These are phyloP conservation scores for Lepus americanus DNA, from an alignment of 2,113 vertebrate genomes.

Conservation along the genomic window DNA sequence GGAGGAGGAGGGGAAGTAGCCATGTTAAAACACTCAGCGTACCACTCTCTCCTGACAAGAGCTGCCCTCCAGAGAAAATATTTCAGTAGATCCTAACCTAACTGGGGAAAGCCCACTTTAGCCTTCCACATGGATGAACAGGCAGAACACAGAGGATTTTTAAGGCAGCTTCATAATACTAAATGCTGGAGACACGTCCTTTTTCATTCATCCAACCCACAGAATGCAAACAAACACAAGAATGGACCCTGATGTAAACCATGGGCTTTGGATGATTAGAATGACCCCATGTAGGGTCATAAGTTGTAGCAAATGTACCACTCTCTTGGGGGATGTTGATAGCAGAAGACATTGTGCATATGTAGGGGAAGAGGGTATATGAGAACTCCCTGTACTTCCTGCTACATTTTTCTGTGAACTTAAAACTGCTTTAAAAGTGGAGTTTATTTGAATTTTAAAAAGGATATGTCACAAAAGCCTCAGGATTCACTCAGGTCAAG, in stretches of 20 bases:
- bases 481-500: background rate
- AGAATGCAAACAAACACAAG: background rate
- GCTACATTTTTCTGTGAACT: background rate
- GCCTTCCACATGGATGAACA: background rate
- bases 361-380: background rate
- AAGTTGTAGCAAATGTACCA: background rate
- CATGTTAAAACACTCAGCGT: background rate
- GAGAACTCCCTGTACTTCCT: background rate
- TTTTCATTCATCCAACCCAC: background rate
- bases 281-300: background rate
- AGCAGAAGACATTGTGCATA: background rate
- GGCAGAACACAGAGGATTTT: background rate
- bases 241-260: background rate
- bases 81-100: background rate
- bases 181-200: background rate
- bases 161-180: background rate
- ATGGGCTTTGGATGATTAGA: background rate
- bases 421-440: background rate
- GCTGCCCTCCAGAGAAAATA: background rate
- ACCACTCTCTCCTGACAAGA: constrained; percentile 8
- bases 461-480: background rate
- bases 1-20: background rate
- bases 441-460: background rate
- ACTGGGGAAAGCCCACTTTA: background rate
- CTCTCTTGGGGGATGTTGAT: background rate